These are phyloP conservation scores for Chloroceryle amazona DNA, from an alignment of 2,797 vertebrate genomes.

Conservation along the genomic window DNA sequence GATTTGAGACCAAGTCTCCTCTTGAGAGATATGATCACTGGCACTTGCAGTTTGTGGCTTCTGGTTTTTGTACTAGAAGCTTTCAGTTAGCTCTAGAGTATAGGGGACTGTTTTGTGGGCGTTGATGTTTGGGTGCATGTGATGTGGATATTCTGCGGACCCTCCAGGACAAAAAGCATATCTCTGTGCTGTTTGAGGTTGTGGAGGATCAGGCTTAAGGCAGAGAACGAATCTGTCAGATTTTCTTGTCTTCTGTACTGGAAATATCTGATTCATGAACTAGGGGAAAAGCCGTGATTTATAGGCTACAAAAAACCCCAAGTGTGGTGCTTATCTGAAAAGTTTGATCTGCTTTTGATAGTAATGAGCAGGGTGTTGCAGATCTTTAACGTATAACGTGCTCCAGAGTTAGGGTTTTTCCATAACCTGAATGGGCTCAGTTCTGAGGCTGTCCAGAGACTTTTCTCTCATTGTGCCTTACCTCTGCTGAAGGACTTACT, in stretches of 20 bases:
- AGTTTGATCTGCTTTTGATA: neutral
- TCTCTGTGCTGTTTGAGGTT: neutral
- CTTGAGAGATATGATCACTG: neutral
- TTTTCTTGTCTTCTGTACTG: rapidly evolving
- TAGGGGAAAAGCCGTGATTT: neutral
- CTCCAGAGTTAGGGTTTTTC: neutral
- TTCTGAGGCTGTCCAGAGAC: neutral
- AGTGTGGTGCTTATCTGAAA: neutral
- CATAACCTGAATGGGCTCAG: neutral
- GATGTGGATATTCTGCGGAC: neutral
- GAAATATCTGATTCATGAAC: neutral
- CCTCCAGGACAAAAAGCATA: neutral
- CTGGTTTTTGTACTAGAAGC: neutral
- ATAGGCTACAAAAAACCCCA: neutral
- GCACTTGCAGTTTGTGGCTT: neutral
- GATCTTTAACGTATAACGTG: neutral
- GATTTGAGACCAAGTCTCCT: conserved; percentile 4
- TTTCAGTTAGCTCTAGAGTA: neutral
- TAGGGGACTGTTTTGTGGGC: neutral
- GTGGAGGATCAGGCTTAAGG: neutral
- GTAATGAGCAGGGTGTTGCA: neutral
- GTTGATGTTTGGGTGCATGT: neutral
- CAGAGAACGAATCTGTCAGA: neutral
- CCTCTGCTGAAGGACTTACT: neutral
- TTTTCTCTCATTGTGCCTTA: neutral